These are phyloP conservation scores for Drosophila busckii DNA, from an alignment of 1,140 invertebrate genomes.

Conservation along the genomic window DNA sequence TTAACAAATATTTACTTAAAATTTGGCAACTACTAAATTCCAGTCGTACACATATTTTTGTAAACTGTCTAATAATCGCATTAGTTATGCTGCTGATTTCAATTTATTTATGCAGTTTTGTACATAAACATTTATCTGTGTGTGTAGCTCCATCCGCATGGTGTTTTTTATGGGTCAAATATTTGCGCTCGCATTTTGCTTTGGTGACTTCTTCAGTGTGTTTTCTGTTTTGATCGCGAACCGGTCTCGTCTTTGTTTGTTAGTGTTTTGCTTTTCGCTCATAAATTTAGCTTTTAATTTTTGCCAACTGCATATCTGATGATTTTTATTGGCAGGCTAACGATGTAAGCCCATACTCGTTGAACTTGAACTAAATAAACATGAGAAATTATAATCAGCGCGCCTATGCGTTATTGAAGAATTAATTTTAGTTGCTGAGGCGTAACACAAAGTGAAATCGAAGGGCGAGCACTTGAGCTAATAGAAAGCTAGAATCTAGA, in stretches of 20 bases:
- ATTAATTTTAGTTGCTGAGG: background rate
- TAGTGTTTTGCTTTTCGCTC: constrained; percentile 22
- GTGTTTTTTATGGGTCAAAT: too few relatives aligned
- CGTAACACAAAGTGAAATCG: constrained; percentile 20
- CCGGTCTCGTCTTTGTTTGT: constrained; percentile 37
- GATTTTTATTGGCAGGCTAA: constrained; percentile 50
- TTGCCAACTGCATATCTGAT: constrained; percentile 50
- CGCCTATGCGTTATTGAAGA: background rate
- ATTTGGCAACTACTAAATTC: too few relatives aligned
- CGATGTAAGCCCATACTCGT: constrained; percentile 59
- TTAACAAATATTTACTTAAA: too few relatives aligned
- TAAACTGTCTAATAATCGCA: too few relatives aligned
- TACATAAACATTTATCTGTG: too few relatives aligned
- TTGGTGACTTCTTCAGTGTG: constrained; percentile 49
- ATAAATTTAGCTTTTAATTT: constrained; percentile 23
- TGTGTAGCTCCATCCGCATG: too few relatives aligned
- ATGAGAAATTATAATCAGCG: background rate
- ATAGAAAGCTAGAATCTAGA: background rate
- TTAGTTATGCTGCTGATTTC: too few relatives aligned
- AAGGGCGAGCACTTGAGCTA: constrained; percentile 26
- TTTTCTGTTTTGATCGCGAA: constrained; percentile 66
- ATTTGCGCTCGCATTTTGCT: constrained; percentile 47
- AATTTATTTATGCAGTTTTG: too few relatives aligned
- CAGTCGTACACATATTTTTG: too few relatives aligned
- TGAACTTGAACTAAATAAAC: constrained; percentile 68